Evolutionary conservation across 1,140 invertebrate genomes (phyloP), one percentile per base, ranked within the genome.

Genomic region (Artemia franciscana): DNA sequence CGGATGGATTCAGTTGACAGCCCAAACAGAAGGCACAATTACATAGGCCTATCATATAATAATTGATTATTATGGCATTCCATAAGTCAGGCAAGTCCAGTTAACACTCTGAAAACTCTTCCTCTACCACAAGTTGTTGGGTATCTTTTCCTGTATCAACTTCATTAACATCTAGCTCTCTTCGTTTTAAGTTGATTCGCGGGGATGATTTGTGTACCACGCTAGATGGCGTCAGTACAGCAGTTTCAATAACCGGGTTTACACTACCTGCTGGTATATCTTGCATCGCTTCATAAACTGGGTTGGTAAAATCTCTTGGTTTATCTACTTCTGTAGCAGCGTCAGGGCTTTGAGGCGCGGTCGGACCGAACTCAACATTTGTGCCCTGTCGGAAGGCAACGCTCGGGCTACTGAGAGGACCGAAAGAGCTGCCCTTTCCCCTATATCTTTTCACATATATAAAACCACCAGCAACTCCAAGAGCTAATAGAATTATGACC

Each of bases 351-450:
- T n/a, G n/a, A n/a, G n/a, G n/a, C n/a, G n/a, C n/a, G n/a, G n/a
- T n/a, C 27, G 79, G 76, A 63, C 82, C 84, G 74, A 94, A 92
- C 73, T 93, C 89, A 26, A 93, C 88, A 71, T 93, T 94, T 26
- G 87, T 91, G 59, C 91, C 91, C 71, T 89, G 88, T 51, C 90
- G 78, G 78, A 94, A 94, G n/a, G 88, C 88, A n/a, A 93, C 90
- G 69, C 87, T 91, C 71, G 88, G 88, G 24, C 86, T 87, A 51
- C 84, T 85, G n/a, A 84, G 82, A 63, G 87, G 74, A 66, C 83
- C 80, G 24, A 88, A 75, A 30, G 79, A 82, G 57, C 79, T 78
- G 67, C 84, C 79, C 72, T 88, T 88, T 51, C 85, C 84, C 73
- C 85, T 86, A 69, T 67, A 84, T 76, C 73, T 86, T 86, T 85